phyloP scores from a whole-genome alignment of 2,888 invertebrate species.

The Eilema depressum region DNA sequence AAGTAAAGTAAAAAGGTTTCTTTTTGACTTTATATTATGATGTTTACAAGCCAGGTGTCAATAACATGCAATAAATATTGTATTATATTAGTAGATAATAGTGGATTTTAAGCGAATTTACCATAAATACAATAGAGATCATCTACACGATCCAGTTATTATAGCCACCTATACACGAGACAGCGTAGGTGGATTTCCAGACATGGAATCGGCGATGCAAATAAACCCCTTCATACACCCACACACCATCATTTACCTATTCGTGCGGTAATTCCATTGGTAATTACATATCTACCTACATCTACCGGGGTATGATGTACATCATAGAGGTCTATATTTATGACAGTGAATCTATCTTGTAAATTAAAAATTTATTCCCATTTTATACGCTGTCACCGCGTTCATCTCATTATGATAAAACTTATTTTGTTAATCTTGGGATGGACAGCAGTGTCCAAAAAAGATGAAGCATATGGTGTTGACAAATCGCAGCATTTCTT shows the following conservation, averaged over 20 bases:
- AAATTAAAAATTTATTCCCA: neutral
- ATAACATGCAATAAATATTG: no score
- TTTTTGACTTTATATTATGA: no score
- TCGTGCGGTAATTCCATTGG: slow-evolving; percentile 38
- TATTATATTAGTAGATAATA: neutral
- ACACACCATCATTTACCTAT: slow-evolving; percentile 38
- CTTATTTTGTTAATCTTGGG: neutral
- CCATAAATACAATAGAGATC: slow-evolving; percentile 23
- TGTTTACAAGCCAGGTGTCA: no score
- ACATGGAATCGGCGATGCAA: slow-evolving; percentile 38
- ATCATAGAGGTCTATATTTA: neutral
- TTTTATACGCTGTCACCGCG: no score
- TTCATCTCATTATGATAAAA: neutral
- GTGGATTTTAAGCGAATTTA: no score
- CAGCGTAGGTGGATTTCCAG: slow-evolving; percentile 44
- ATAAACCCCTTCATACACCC: slow-evolving; percentile 47
- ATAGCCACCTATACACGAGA: slow-evolving; percentile 13
- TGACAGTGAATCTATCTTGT: no score
- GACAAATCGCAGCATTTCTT: no score
- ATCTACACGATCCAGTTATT: slow-evolving; percentile 27
- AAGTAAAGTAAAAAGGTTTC: no score
- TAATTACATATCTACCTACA: slow-evolving; percentile 11
- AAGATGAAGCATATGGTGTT: no score
- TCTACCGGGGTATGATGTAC: neutral
- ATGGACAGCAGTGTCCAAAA: no score